phyloP scores from a whole-genome alignment of 2,888 invertebrate species.

The Thera obeliscata region DNA sequence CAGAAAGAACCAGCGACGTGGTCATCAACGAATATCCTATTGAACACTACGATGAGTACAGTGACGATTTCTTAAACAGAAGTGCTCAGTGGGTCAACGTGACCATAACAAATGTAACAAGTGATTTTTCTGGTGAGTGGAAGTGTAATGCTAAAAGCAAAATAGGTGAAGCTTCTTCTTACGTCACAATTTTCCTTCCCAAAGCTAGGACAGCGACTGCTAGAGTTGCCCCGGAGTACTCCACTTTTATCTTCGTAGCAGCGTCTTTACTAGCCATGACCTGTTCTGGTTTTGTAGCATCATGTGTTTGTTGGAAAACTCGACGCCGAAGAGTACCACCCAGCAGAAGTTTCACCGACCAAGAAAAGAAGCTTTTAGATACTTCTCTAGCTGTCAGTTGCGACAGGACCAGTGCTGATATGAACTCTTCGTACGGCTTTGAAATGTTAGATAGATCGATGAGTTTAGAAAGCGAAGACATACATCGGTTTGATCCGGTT shows the following conservation, averaged over 20 bases:
- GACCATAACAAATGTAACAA: slow-evolving; percentile 92
- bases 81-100: slow-evolving; percentile 90
- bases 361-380: slow-evolving; percentile 93
- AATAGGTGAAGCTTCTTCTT: slow-evolving; percentile 85
- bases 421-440: slow-evolving; percentile 81
- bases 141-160: slow-evolving; percentile 91
- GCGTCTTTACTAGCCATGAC: slow-evolving; percentile 88
- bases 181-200: slow-evolving; percentile 82
- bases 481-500: slow-evolving; percentile 82
- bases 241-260: slow-evolving; percentile 88
- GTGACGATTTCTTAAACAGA: slow-evolving; percentile 72
- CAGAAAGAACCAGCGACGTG: slow-evolving; percentile 66
- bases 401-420: slow-evolving; percentile 87
- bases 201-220: slow-evolving; percentile 90
- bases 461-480: slow-evolving; percentile 80
- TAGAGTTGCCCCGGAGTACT: slow-evolving; percentile 88
- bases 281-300: slow-evolving; percentile 83
- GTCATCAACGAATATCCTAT: slow-evolving; percentile 61
- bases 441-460: slow-evolving; percentile 82
- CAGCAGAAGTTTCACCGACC: slow-evolving; percentile 91
- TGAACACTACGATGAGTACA: slow-evolving; percentile 67
- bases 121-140: slow-evolving; percentile 93
- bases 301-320: slow-evolving; percentile 85
- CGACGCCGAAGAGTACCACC: slow-evolving; percentile 89
- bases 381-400: slow-evolving; percentile 88